These are phyloP conservation scores for Polydrusus pterygomalis DNA, from an alignment of 2,888 invertebrate genomes.

Conservation along the genomic window DNA sequence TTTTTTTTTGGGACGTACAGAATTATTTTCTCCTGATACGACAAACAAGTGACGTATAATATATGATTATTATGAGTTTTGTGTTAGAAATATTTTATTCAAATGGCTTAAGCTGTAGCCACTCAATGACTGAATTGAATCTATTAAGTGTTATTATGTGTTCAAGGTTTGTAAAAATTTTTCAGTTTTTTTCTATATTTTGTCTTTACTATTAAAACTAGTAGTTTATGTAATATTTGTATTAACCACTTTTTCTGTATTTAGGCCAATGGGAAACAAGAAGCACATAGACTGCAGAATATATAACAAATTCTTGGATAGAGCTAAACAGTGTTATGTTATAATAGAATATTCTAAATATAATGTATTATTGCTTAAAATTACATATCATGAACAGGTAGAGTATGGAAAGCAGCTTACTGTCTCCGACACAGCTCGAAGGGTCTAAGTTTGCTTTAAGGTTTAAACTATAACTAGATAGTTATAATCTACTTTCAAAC, in stretches of 20 bases:
- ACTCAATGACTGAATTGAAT: not conserved
- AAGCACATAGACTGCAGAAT: no score
- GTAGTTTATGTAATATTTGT: not conserved
- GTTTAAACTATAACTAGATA: not conserved
- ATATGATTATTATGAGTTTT: no score
- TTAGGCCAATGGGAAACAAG: not conserved
- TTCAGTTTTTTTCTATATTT: not conserved
- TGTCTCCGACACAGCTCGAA: not conserved
- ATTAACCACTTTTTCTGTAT: slow-evolving; percentile 18
- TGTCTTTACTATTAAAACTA: not conserved
- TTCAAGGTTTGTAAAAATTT: slow-evolving; percentile 14
- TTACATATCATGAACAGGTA: not conserved
- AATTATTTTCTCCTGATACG: no score
- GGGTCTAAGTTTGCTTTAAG: not conserved
- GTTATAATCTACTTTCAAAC: not conserved
- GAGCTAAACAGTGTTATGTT: not conserved
- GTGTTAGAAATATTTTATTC: not conserved
- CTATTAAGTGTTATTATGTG: slow-evolving; percentile 6
- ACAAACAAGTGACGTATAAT: no score
- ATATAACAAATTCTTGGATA: not conserved
- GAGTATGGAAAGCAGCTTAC: slow-evolving; percentile 21
- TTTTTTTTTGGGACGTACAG: no score
- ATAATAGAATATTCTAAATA: slow-evolving; percentile 1
- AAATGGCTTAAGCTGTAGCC: not conserved
- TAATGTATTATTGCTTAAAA: slow-evolving; percentile 7